phyloP scores from a whole-genome alignment of 1,140 invertebrate genomes.

The Drosophila guanche region DNA sequence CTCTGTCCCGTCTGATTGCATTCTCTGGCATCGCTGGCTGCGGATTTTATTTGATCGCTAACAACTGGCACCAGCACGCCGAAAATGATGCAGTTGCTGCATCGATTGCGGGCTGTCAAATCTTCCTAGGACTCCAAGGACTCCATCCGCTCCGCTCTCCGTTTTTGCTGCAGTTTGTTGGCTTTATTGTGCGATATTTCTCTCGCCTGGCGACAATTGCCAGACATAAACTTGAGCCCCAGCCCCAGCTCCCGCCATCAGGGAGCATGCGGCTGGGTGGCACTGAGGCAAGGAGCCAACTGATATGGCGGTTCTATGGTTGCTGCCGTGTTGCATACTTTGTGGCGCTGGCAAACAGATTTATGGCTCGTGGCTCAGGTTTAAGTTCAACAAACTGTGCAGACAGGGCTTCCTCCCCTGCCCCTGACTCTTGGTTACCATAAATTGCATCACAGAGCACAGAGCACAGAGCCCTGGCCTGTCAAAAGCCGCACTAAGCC shows the following conservation, averaged over 20 bases:
- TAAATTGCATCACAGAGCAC: constrained; percentile 41
- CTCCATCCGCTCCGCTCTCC: not conserved
- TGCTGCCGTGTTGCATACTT: constrained; percentile 56
- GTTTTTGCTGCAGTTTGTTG: constrained; percentile 38
- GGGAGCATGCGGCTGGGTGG: not conserved
- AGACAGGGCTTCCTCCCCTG: too few species aligned
- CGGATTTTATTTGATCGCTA: constrained; percentile 27
- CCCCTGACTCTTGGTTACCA: constrained; percentile 9
- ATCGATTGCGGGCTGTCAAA: not conserved
- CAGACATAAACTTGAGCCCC: constrained; percentile 42
- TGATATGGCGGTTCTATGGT: constrained; percentile 57
- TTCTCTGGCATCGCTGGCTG: constrained; percentile 3
- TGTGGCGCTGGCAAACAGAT: constrained; percentile 48
- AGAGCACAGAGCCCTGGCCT: constrained; percentile 10
- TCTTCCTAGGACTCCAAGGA: not conserved
- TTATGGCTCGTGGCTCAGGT: constrained; percentile 50
- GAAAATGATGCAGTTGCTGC: not conserved
- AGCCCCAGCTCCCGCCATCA: too few species aligned
- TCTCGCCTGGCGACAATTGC: constrained; percentile 46
- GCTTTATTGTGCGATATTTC: constrained; percentile 44
- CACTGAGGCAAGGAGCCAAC: constrained; percentile 13
- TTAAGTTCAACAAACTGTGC: constrained; percentile 62
- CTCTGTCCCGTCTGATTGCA: constrained; percentile 21
- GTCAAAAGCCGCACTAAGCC: constrained; percentile 54
- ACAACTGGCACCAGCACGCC: not conserved